Base-by-base conservation (phyloP, 2,797 vertebrate species). In the Chaetodon trifasciatus region DNA sequence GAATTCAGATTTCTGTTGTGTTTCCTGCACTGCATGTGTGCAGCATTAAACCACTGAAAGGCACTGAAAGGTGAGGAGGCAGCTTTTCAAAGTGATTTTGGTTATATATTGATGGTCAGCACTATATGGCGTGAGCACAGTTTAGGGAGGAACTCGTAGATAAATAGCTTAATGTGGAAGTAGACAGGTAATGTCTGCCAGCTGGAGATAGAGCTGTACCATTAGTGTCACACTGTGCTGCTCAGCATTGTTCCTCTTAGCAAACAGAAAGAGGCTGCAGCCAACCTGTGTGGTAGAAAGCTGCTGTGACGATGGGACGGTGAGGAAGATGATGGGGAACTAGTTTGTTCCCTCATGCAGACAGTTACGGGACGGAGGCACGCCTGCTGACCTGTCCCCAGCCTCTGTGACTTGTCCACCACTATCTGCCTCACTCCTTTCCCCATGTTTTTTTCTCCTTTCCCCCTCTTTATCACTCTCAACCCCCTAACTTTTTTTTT, bases 171-270 rank as follows among this genome's bases (percentile, higher is more conserved):
- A 11, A 44, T 60, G 21, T 63, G 74, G 68, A 76, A 69, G 52
- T 74, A 72, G 63, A 55, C 16, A 35, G 42, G 44, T 57, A 24
- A 61, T 72, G 53, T 70, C 57, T 77, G 42, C 23, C 60, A 72
- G 50, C 55, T 61, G 13, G 67, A 74, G 64, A 67, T 35, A 19
- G 58, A 85, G 70, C 49, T 67, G 55, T 39, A 32, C 65, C 73
- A 58, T 70, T 71, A 70, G 57, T 75, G 28, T 82, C 67, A 70
- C 52, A 49, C 52, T 81, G 72, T 57, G 47, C 44, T 52, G 66
- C 66, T 70, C 40, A 74, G 66, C 37, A 35, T 67, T 70, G 70
- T 75, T 84, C 70, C 63, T 82, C 65, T 75, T 32, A 61, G 69
- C 32, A 44, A 74, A 64, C 40, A 65, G 40, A 63, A 75, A 57